These are phyloP conservation scores for Pseudomyrmex pallidus DNA, from an alignment of 1,140 invertebrate species.

Conservation along the genomic window DNA sequence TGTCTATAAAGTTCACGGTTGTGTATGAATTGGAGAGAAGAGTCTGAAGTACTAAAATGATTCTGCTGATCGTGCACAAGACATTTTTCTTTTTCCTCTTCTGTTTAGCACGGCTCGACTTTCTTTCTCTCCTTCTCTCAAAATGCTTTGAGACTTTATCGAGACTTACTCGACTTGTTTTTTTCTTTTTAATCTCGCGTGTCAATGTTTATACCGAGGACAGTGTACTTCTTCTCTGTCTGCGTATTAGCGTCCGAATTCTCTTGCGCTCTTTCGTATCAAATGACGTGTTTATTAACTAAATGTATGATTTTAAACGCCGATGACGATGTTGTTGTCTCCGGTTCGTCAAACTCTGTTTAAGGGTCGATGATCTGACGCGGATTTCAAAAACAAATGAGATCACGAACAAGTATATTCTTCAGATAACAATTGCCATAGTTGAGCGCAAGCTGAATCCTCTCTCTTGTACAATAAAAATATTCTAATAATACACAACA, in stretches of 20 bases:
- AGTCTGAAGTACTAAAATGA: slow-evolving; percentile 66
- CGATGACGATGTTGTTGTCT: neutral
- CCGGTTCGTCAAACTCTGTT: neutral
- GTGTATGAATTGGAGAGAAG: slow-evolving; percentile 51
- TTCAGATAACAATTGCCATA: too few relatives aligned
- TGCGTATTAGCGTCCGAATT: too few relatives aligned
- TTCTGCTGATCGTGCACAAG: slow-evolving; percentile 22
- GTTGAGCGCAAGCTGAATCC: too few relatives aligned
- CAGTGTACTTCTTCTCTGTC: too few relatives aligned
- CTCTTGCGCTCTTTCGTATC: neutral
- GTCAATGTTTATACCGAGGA: too few relatives aligned
- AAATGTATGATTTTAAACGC: neutral
- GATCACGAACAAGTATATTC: neutral
- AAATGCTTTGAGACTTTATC: neutral
- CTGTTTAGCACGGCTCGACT: neutral
- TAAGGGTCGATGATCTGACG: slow-evolving; percentile 15
- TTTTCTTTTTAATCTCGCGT: neutral
- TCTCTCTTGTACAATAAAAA: too few relatives aligned
- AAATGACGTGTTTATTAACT: neutral
- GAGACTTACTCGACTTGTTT: slow-evolving; percentile 55
- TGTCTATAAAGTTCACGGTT: slow-evolving; percentile 73
- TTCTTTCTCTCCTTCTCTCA: too few relatives aligned
- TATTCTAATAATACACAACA: too few relatives aligned
- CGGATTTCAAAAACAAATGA: neutral
- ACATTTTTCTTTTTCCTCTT: neutral